Evolutionary conservation across 2,113 vertebrate species (phyloP).

Genomic region (Phyllopteryx taeniolatus): DNA sequence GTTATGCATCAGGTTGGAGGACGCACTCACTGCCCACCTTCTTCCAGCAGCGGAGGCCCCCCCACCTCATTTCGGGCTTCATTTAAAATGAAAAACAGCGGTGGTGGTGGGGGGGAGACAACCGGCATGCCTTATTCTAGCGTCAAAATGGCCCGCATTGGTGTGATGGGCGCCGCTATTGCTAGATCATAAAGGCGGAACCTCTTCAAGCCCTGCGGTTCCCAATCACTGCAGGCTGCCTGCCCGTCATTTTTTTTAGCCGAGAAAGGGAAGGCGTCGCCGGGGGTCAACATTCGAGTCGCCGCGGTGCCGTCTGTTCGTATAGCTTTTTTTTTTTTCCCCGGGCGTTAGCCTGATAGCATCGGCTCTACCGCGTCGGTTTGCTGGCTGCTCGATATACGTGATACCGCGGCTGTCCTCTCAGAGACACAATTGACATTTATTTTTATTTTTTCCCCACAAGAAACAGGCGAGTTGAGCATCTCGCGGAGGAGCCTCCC

Average conservation of each 20-base stretch:
- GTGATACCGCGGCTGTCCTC: not conserved
- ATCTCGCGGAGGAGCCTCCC: conserved; percentile 45
- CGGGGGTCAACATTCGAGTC: not conserved
- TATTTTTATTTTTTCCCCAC: not conserved
- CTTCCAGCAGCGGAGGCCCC: conserved; percentile 1
- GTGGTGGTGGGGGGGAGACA: not conserved
- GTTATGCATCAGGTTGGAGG: conserved; percentile 3
- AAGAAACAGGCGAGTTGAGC: conserved; percentile 7
- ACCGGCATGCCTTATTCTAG: conserved; percentile 2
- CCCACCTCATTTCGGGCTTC: not conserved
- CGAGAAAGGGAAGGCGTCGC: not conserved
- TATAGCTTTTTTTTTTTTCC: not conserved
- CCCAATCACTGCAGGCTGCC: conserved; percentile 53
- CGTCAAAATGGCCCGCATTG: conserved; percentile 6
- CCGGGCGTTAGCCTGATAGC: not conserved
- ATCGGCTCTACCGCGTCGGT: not conserved
- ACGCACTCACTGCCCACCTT: conserved; percentile 2
- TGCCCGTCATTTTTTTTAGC: not conserved
- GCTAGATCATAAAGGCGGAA: conserved; percentile 53
- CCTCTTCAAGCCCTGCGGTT: conserved; percentile 39
- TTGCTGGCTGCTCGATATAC: not conserved
- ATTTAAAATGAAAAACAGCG: not conserved
- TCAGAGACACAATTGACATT: not conserved
- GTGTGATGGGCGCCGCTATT: conserved; percentile 7
- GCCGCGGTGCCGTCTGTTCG: not conserved